Evolutionary conservation across 2,113 vertebrate genomes (phyloP).

Genomic region (Rhinichthys klamathensis): DNA sequence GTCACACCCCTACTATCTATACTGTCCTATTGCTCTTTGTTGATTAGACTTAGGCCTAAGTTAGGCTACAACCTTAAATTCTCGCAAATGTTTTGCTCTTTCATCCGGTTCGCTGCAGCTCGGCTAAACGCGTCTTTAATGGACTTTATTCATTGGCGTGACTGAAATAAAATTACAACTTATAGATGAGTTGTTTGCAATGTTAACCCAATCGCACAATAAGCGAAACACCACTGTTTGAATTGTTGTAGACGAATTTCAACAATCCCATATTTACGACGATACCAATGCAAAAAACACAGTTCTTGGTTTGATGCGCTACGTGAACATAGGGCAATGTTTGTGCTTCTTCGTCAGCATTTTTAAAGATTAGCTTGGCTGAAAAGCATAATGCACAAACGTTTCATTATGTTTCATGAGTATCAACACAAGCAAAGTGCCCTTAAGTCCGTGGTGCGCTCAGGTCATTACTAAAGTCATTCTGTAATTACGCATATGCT

Average conservation of each 20-base stretch:
- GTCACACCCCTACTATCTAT: too few relatives aligned
- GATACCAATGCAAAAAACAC: not conserved
- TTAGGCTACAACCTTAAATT: too few relatives aligned
- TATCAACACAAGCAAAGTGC: not conserved
- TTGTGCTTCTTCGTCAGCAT: not conserved
- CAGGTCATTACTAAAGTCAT: not conserved
- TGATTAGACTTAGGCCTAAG: too few relatives aligned
- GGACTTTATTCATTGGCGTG: not conserved
- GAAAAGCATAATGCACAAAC: conserved; percentile 5
- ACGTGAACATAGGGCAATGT: not conserved
- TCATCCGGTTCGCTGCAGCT: not conserved
- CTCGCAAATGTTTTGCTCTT: not conserved
- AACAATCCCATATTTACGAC: not conserved
- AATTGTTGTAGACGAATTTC: not conserved
- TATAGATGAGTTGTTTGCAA: not conserved
- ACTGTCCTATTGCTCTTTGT: too few relatives aligned
- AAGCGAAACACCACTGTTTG: not conserved
- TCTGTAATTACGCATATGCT: not conserved
- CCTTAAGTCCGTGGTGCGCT: not conserved
- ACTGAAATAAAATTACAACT: too few relatives aligned
- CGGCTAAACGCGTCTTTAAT: not conserved
- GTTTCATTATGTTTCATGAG: not conserved
- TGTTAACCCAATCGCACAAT: conserved; percentile 7
- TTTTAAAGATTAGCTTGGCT: not conserved
- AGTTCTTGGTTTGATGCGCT: not conserved